These are phyloP conservation scores for Centrocercus urophasianus DNA, from an alignment of 2,113 vertebrate genomes.

Conservation along the genomic window DNA sequence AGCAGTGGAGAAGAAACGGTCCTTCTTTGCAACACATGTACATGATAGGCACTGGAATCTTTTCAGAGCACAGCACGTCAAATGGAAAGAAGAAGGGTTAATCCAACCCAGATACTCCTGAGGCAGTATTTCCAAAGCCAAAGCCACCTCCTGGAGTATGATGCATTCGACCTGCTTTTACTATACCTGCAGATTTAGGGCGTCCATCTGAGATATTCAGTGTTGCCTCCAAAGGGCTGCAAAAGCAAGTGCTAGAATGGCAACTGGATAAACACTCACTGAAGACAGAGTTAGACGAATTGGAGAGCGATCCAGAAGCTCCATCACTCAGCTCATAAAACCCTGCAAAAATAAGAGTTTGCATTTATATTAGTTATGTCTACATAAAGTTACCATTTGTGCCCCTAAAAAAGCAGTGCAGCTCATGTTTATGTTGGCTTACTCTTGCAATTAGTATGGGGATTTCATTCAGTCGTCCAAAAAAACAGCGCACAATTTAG, in stretches of 20 bases:
- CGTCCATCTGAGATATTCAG: slow-evolving; percentile 86
- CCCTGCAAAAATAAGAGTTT: slow-evolving; percentile 82
- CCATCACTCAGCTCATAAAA: slow-evolving; percentile 97
- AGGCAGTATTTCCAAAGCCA: slow-evolving; percentile 56
- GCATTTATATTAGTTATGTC: slow-evolving; percentile 58
- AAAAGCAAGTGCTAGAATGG: slow-evolving; percentile 92
- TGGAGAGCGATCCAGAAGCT: slow-evolving; percentile 92
- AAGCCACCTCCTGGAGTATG: slow-evolving; percentile 58
- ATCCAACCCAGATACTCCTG: slow-evolving; percentile 61
- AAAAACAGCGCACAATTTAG: slow-evolving; percentile 3
- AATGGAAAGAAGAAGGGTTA: slow-evolving; percentile 56
- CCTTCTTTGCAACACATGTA: not conserved
- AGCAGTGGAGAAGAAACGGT: not conserved
- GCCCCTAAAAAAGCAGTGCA: slow-evolving; percentile 31
- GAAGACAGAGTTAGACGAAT: slow-evolving; percentile 97
- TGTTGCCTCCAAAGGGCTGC: slow-evolving; percentile 88
- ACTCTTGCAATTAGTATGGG: not conserved
- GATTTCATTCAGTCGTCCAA: slow-evolving; percentile 36
- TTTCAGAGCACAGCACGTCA: slow-evolving; percentile 10
- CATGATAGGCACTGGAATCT: slow-evolving; percentile 17
- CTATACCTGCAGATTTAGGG: slow-evolving; percentile 89
- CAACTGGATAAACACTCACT: slow-evolving; percentile 95
- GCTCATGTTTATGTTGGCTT: slow-evolving; percentile 49
- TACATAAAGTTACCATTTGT: slow-evolving; percentile 27
- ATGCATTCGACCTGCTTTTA: slow-evolving; percentile 56